Percentiles rank a stretch among this genome's conserved stretches.
Evolutionary conservation across 2,113 vertebrate species (phyloP).

Genomic region (Nannobrachium achirus): DNA sequence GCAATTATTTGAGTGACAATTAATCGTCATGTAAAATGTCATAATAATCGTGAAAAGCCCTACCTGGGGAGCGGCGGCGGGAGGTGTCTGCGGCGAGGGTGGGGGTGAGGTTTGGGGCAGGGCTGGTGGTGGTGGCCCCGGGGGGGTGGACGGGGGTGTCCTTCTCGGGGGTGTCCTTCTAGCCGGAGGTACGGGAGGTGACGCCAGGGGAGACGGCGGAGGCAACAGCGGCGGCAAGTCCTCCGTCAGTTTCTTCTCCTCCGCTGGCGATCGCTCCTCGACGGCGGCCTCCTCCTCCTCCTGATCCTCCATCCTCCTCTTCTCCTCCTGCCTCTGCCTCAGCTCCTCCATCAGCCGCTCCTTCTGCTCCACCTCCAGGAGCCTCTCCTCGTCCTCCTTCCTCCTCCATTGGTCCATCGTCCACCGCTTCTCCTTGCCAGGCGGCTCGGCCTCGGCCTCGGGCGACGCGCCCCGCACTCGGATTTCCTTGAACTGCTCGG

Average conservation of each 20-base stretch:
- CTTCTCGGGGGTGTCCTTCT: too few species aligned
- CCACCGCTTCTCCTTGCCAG: conserved; percentile 41
- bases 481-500: conserved; percentile 81
- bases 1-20: too few species aligned
- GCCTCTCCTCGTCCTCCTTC: conserved; percentile 65
- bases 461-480: conserved; percentile 41
- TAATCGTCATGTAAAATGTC: too few species aligned
- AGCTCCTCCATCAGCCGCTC: conserved; percentile 54
- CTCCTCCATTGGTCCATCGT: conserved; percentile 50
- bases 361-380: conserved; percentile 53
- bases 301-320: conserved; percentile 21
- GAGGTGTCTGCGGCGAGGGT: background rate
- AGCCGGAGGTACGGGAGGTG: conserved; percentile 22
- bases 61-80: too few species aligned
- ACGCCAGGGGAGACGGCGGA: background rate
- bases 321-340: conserved; percentile 42
- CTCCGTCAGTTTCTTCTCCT: conserved; percentile 26
- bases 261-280: conserved; percentile 23
- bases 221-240: conserved; percentile 55
- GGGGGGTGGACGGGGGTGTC: background rate
- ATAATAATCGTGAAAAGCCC: too few species aligned
- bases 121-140: background rate
- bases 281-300: background rate
- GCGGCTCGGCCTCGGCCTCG: conserved; percentile 1
- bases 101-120: background rate